phyloP scores from a whole-genome alignment of 2,888 invertebrate genomes.

The Panorpa germanica region DNA sequence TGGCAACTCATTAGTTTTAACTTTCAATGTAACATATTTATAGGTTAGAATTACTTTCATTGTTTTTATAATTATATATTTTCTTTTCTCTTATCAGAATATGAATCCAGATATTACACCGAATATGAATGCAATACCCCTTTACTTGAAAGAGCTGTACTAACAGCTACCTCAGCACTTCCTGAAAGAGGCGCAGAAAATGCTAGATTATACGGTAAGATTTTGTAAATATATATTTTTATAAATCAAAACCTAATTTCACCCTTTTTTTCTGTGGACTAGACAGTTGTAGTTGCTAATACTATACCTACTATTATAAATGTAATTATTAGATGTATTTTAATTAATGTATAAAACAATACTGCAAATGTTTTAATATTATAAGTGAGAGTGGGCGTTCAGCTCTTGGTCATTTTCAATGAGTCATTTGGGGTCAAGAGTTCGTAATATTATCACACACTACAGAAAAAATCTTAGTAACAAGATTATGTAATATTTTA shows the following conservation, averaged over 20 bases:
- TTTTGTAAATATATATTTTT: slow-evolving; percentile 10
- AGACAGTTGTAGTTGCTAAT: slow-evolving; percentile 2
- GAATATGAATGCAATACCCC: slow-evolving; percentile 68
- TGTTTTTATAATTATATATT: no score
- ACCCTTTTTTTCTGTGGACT: slow-evolving; percentile 1
- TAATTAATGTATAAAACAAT: slow-evolving; percentile 6
- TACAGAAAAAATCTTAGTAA: no score
- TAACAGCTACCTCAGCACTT: slow-evolving; percentile 65
- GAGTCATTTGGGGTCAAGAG: no score
- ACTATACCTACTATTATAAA: not conserved
- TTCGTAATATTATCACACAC: no score
- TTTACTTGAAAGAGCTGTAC: slow-evolving; percentile 47
- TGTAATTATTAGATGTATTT: not conserved
- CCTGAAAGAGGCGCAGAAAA: slow-evolving; percentile 70
- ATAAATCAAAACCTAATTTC: slow-evolving; percentile 4
- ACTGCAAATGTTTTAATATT: slow-evolving; percentile 8
- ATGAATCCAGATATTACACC: slow-evolving; percentile 24
- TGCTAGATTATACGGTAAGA: slow-evolving; percentile 70
- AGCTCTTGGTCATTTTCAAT: no score
- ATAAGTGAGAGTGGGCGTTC: slow-evolving; percentile 11
- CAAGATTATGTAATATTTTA: no score
- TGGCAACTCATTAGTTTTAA: no score
- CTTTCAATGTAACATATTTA: no score
- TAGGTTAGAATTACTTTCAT: no score
- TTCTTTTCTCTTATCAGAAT: slow-evolving; percentile 23